phyloP scores from a whole-genome alignment of 2,888 invertebrate genomes.

The Alsophila aescularia region DNA sequence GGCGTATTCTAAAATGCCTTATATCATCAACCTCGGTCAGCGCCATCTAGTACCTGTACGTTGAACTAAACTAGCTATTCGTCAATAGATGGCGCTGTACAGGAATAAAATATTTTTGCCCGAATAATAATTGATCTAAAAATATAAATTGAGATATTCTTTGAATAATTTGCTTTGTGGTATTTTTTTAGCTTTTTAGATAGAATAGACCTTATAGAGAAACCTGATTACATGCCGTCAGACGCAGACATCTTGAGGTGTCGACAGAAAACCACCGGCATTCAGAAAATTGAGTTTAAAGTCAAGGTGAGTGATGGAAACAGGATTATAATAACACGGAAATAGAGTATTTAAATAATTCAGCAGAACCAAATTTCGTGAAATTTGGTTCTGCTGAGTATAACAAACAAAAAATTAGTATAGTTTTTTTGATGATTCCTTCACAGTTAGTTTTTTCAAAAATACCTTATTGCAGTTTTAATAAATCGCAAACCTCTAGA shows the following conservation, averaged over 20 bases:
- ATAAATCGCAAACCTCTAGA: too few relatives aligned
- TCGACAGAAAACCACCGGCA: conserved; percentile 89
- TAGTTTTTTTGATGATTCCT: too few relatives aligned
- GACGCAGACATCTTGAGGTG: conserved; percentile 91
- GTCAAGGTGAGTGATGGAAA: conserved; percentile 75
- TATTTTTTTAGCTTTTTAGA: conserved; percentile 91
- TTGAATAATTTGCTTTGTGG: too few relatives aligned
- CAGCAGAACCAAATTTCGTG: too few relatives aligned
- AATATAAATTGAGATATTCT: too few relatives aligned
- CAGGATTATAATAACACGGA: background rate
- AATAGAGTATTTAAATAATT: background rate
- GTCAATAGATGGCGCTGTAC: conserved; percentile 29
- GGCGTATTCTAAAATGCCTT: background rate
- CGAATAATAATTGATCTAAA: background rate
- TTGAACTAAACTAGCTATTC: background rate
- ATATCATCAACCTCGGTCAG: background rate
- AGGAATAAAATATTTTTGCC: background rate
- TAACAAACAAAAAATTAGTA: too few relatives aligned
- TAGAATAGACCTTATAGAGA: conserved; percentile 86
- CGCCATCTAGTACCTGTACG: background rate
- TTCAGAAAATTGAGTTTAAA: conserved; percentile 90
- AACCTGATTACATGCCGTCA: conserved; percentile 87
- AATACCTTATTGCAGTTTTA: too few relatives aligned
- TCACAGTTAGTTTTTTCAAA: too few relatives aligned
- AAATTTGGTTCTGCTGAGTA: too few relatives aligned